These are phyloP conservation scores for Drosophila borealis DNA, from an alignment of 2,888 invertebrate species.

Conservation along the genomic window DNA sequence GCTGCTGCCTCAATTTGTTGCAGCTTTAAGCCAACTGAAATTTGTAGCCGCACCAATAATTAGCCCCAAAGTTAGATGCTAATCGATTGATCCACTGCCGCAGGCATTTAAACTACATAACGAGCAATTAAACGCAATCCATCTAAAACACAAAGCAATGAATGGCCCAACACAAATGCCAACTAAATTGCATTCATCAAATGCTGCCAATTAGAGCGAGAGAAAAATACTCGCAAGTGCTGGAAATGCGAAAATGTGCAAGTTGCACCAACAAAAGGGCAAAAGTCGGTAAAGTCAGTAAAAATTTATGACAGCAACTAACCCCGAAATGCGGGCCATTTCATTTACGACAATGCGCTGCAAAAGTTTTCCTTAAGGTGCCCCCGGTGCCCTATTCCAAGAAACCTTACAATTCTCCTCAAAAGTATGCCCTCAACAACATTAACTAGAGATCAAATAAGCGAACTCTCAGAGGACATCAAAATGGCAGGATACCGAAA, in stretches of 20 bases:
- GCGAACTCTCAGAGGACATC: neutral
- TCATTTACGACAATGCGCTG: constrained; percentile 61
- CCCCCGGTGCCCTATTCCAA: neutral
- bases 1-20: constrained; percentile 41
- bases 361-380: constrained; percentile 37
- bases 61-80: constrained; percentile 1
- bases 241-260: constrained; percentile 24
- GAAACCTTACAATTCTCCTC: neutral
- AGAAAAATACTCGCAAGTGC: constrained; percentile 10
- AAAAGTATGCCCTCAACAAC: constrained; percentile 1
- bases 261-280: constrained; percentile 24
- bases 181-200: constrained; percentile 74
- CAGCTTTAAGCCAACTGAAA: constrained; percentile 34
- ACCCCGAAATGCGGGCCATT: constrained; percentile 64
- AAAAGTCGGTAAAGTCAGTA: constrained; percentile 49
- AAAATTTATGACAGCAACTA: constrained; percentile 78
- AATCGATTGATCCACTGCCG: constrained; percentile 16
- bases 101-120: constrained; percentile 68
- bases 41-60: constrained; percentile 4
- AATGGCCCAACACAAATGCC: constrained; percentile 32
- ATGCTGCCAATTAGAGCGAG: constrained; percentile 68
- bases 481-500: neutral
- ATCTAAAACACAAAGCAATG: constrained; percentile 18
- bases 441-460: neutral
- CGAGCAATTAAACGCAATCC: constrained; percentile 66